These are phyloP conservation scores for Chymomyza caudatula DNA, from an alignment of 2,888 invertebrate genomes.

Conservation along the genomic window DNA sequence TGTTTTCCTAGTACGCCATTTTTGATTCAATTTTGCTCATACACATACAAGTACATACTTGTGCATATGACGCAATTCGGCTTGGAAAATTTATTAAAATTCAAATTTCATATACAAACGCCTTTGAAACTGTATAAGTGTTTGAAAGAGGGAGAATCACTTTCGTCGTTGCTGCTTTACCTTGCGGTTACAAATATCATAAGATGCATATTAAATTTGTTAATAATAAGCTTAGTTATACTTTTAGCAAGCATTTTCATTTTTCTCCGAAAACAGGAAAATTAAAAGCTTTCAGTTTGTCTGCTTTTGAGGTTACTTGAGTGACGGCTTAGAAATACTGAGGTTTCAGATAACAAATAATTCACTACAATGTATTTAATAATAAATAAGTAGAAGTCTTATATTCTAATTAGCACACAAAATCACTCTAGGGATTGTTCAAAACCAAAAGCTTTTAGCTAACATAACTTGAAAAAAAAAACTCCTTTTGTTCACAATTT, in stretches of 20 bases:
- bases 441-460: too few species aligned
- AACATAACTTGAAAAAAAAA: too few species aligned
- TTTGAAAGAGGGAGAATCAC: not conserved
- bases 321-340: not conserved
- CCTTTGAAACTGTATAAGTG: conserved; percentile 13
- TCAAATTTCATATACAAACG: conserved; percentile 26
- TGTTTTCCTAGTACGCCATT: not conserved
- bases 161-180: not conserved
- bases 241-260: not conserved
- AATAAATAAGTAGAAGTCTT: not conserved
- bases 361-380: not conserved
- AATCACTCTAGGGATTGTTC: too few species aligned
- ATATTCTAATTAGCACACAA: too few species aligned
- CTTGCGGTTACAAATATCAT: conserved; percentile 17
- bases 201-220: conserved; percentile 34
- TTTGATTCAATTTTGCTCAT: conserved; percentile 30
- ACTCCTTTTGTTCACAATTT: too few species aligned
- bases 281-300: not conserved
- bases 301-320: not conserved
- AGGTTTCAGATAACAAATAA: not conserved
- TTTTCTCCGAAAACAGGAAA: not conserved
- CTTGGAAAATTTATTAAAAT: conserved; percentile 41
- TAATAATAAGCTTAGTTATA: conserved; percentile 17
- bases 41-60: not conserved
- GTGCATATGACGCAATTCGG: not conserved